Base-by-base conservation (phyloP, 1,140 invertebrate species). In the Araneus ventricosus region DNA sequence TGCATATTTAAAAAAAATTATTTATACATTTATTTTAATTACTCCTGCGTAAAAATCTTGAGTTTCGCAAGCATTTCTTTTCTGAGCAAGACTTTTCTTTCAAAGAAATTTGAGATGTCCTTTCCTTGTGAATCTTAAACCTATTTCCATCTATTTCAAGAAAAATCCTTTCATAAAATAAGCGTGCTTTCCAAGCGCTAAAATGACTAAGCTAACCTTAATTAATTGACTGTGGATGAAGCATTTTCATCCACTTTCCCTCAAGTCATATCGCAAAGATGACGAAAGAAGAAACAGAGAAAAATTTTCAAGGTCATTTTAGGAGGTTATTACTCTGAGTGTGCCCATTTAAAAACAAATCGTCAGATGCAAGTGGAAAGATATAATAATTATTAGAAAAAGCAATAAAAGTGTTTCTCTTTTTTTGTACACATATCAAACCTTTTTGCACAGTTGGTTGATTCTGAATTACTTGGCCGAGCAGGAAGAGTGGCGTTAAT, bases 211-310 rank as follows among this genome's bases (percentile, higher is more conserved):
- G 59, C 85, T 63, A 63, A 39, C 30, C 52, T 59, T 87, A 87
- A 86, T 86, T 86, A 86, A 87, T 75, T 87, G 85, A 87, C 85
- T 59, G 52, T 34, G 27, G 85, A 87, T 8, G 34, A 84, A 84
- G n/a, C 7, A 87, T 61, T 59, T n/a, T 10, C 30, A 41, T 82
- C 45, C 22, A 45, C 45, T 52, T 39, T 34, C 52, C 59, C 85
- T 87, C 24, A 61, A 87, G 85, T 63, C 85, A 87, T 63, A 63
- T 7, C 30, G 59, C 37, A 63, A 63, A 39, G 57, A 52, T 87
- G 85, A 87, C 24, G 85, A 87, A 39, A 87, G 30, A 63, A 87
- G 24, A 7, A 63, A 34, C 45, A 30, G 82, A 87, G 57, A 61
- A 87, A 39, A 84, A 84, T 22, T 37, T 87, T 87, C 85, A 87